Percentiles rank a stretch among this genome's conserved stretches.
phyloP scores from a whole-genome alignment of 2,113 vertebrate species.

The Stomatorhinus ivindoensis region DNA sequence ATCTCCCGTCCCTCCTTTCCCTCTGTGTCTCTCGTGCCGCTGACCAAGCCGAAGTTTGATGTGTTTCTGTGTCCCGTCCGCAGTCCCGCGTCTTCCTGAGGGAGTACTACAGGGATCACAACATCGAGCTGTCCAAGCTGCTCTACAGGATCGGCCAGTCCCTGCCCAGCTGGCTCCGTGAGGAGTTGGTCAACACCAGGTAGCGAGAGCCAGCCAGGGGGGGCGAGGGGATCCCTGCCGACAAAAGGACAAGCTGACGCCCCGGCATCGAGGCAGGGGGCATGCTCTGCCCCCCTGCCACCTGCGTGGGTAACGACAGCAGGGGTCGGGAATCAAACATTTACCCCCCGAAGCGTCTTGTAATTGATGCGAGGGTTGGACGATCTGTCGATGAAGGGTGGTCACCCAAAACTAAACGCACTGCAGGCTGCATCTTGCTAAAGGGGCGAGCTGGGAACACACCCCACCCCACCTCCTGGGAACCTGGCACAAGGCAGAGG shows the following conservation, averaged over 20 bases:
- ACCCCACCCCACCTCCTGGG: neutral
- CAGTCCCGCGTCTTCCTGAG: conserved; percentile 84
- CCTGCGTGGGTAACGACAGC: neutral
- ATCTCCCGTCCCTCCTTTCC: too few species aligned
- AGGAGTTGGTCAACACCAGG: conserved; percentile 92
- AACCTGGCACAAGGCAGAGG: neutral
- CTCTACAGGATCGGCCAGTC: conserved; percentile 94
- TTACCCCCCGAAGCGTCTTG: neutral
- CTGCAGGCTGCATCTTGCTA: neutral
- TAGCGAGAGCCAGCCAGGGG: conserved; percentile 55
- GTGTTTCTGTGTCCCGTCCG: conserved; percentile 15
- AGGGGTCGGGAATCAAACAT: neutral
- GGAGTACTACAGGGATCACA: conserved; percentile 91
- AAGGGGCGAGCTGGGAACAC: neutral
- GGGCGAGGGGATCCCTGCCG: neutral
- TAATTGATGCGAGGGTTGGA: neutral
- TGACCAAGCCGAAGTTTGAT: neutral
- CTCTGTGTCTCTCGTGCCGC: neutral
- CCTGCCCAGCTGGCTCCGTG: conserved; percentile 86
- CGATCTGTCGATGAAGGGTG: neutral
- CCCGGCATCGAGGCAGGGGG: neutral
- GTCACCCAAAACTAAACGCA: neutral
- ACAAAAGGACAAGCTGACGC: neutral
- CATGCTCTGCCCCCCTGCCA: neutral
- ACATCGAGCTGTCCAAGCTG: conserved; percentile 91